Conservation (phyloP, 2,888 invertebrate genomes). For the Drosophila antonietae region DNA sequence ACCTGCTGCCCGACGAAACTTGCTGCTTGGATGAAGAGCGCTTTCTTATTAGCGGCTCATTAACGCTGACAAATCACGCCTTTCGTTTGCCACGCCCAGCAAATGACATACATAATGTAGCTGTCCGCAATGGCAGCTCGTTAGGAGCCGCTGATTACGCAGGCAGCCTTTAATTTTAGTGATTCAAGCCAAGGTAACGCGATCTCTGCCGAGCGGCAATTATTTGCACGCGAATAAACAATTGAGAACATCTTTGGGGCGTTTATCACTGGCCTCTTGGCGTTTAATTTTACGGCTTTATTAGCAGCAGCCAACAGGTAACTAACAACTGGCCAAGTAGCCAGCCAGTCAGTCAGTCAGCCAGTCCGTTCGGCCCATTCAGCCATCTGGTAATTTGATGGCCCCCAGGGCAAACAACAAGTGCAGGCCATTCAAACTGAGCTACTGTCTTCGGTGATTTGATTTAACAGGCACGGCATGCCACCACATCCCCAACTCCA, state of each 20-base stretch:
- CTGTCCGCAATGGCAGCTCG: conserved; percentile 39
- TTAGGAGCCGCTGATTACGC: conserved; percentile 55
- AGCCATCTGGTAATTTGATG: conserved; percentile 65
- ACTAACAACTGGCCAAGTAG: conserved; percentile 1
- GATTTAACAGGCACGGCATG: conserved; percentile 37
- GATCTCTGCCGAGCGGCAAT: conserved; percentile 47
- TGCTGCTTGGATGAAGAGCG: conserved; percentile 26
- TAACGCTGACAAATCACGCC: conserved; percentile 62
- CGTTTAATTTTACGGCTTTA: conserved; percentile 79
- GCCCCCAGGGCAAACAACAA: conserved; percentile 57
- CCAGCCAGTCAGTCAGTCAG: conserved; percentile 9
- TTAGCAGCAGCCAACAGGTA: conserved; percentile 46
- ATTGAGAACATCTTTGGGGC: conserved; percentile 68
- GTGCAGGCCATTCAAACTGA: conserved; percentile 54
- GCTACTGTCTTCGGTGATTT: conserved; percentile 67
- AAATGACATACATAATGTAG: conserved; percentile 21
- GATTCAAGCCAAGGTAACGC: conserved; percentile 4
- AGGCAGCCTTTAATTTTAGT: conserved; percentile 39
- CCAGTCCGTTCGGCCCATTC: conserved; percentile 14
- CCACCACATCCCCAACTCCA: conserved; percentile 7
- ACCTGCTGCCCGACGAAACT: conserved; percentile 8
- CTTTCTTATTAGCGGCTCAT: conserved; percentile 76
- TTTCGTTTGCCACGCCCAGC: conserved; percentile 44
- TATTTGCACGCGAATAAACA: conserved; percentile 78
- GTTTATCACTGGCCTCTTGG: conserved; percentile 73